Conservation (phyloP, 2,888 invertebrate species). For the Dicycla oo region DNA sequence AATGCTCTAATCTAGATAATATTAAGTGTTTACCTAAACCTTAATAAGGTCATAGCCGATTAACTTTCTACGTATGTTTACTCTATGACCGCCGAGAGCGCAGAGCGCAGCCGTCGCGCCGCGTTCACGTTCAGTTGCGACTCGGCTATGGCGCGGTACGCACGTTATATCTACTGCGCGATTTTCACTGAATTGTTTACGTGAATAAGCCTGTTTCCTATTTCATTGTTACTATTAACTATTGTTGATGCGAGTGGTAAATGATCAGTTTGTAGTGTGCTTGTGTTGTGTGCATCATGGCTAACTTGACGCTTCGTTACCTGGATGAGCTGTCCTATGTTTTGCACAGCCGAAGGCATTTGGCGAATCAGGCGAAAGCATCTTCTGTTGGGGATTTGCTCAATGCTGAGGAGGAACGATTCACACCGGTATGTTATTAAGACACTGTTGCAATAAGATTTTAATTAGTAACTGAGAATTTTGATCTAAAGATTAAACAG, state of each 20-base stretch:
- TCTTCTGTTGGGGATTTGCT: constrained; percentile 88
- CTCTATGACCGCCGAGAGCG: constrained; percentile 53
- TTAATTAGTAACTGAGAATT: constrained; percentile 46
- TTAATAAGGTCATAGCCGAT: constrained; percentile 65
- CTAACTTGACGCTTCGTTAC: constrained; percentile 87
- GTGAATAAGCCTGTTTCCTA: constrained; percentile 71
- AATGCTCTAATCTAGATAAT: constrained; percentile 55
- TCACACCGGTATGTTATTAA: constrained; percentile 81
- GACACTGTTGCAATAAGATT: constrained; percentile 40
- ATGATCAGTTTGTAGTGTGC: constrained; percentile 65
- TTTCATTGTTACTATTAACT: constrained; percentile 62
- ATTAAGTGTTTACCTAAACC: constrained; percentile 59
- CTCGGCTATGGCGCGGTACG: constrained; percentile 72
- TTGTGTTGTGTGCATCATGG: constrained; percentile 79
- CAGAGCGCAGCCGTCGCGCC: constrained; percentile 64
- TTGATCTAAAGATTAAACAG: constrained; percentile 35
- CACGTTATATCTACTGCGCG: constrained; percentile 58
- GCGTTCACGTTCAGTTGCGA: constrained; percentile 70
- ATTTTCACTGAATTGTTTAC: constrained; percentile 72
- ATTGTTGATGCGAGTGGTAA: constrained; percentile 69
- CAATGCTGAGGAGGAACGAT: constrained; percentile 85
- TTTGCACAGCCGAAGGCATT: constrained; percentile 84
- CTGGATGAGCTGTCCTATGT: constrained; percentile 89
- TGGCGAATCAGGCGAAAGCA: constrained; percentile 85
- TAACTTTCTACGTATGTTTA: constrained; percentile 68